phyloP scores from a whole-genome alignment of 2,888 invertebrate genomes.

The Drosophila mettleri region DNA sequence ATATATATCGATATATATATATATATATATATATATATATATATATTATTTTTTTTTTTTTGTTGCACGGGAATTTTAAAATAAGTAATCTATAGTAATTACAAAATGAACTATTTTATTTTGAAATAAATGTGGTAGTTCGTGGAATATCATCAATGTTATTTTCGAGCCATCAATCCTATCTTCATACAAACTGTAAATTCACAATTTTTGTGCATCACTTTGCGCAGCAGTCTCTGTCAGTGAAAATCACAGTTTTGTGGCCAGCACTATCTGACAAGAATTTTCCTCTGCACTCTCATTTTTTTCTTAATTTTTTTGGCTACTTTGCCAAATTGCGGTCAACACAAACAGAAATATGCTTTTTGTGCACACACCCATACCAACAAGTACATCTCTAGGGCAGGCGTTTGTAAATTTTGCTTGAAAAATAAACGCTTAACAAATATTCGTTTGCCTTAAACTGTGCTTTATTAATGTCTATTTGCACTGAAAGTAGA shows the following conservation, averaged over 20 bases:
- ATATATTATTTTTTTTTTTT: no score
- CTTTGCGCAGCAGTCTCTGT: conserved; percentile 14
- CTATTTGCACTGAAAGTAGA: conserved; percentile 11
- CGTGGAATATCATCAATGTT: not conserved
- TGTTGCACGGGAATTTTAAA: no score
- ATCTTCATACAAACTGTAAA: not conserved
- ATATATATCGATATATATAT: no score
- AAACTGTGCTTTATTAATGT: conserved; percentile 11
- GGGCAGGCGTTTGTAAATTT: conserved; percentile 42
- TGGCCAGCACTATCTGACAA: conserved; percentile 36
- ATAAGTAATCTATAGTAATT: no score
- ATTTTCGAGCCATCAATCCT: not conserved
- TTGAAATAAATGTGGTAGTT: no score
- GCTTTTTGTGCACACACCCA: conserved; percentile 16
- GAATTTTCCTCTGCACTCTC: conserved; percentile 4
- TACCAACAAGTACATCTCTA: not conserved
- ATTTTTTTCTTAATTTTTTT: conserved; percentile 7
- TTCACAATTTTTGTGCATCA: conserved; percentile 1
- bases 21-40: no score
- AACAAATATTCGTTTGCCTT: conserved; percentile 32
- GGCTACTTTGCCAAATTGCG: conserved; percentile 45
- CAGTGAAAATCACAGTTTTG: conserved; percentile 30
- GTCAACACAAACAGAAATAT: conserved; percentile 40
- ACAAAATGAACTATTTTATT: no score
- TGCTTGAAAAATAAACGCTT: conserved; percentile 22